phyloP scores from a whole-genome alignment of 92 coral and sea anemone species.

The Palythoa grandiflora region DNA sequence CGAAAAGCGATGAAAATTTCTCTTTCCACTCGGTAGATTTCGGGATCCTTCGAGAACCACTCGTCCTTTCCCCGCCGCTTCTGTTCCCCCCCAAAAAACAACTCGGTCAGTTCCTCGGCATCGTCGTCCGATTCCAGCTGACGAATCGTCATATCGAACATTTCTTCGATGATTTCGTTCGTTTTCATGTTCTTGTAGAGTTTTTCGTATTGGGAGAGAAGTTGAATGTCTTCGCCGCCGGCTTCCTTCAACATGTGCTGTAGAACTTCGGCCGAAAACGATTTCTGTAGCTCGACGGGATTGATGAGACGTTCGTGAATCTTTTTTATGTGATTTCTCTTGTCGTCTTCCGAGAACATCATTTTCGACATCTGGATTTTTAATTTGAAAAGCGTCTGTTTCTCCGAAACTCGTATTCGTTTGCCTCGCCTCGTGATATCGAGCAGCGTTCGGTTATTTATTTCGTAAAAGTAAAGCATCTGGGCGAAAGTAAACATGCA shows the following conservation, averaged over 20 bases:
- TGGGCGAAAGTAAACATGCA: background rate
- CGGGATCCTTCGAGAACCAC: background rate
- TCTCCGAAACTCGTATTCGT: background rate
- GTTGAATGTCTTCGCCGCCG: background rate
- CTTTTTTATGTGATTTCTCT: background rate
- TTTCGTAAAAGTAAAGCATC: background rate
- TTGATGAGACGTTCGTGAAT: background rate
- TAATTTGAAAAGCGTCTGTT: background rate
- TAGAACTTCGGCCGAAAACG: background rate
- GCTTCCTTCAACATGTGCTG: background rate
- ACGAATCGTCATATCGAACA: background rate
- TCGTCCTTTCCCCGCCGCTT: background rate
- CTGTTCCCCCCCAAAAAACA: background rate
- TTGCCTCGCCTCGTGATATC: background rate
- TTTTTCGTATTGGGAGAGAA: background rate
- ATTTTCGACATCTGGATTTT: background rate
- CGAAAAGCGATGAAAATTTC: background rate
- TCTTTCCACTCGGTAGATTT: background rate
- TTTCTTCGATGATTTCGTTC: background rate
- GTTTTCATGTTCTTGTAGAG: background rate
- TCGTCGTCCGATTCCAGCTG: background rate
- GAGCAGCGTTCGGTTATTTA: background rate
- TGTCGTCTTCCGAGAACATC: background rate
- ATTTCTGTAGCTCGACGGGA: background rate
- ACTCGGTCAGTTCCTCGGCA: background rate